Evolutionary conservation across 2,113 vertebrate genomes (phyloP).

Genomic region (Nyctereutes procyonoides): DNA sequence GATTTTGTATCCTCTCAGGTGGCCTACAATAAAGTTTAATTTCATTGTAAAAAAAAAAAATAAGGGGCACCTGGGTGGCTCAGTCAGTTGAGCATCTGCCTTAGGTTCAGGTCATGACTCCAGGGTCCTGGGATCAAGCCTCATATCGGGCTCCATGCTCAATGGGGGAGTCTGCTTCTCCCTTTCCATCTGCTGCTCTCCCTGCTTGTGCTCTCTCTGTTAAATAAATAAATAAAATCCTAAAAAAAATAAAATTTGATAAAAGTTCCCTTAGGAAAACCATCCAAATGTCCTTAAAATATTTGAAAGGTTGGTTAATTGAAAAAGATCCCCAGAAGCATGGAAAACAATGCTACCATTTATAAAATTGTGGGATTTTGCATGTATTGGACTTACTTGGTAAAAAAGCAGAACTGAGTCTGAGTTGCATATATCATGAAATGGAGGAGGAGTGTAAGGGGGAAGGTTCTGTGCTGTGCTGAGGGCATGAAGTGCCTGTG

Average conservation of each 20-base stretch:
- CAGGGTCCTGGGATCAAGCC: too few species aligned
- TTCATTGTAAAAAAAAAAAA: background rate
- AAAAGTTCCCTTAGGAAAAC: background rate
- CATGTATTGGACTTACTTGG: background rate
- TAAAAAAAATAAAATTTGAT: background rate
- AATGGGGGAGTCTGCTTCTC: too few species aligned
- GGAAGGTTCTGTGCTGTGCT: background rate
- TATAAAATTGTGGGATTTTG: background rate
- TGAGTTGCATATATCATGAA: background rate
- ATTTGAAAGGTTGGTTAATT: conserved; percentile 16
- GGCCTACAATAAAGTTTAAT: background rate
- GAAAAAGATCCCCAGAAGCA: background rate
- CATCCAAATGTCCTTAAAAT: background rate
- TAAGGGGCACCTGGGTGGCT: too few species aligned
- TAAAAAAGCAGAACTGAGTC: background rate
- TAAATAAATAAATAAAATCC: too few species aligned
- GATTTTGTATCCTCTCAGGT: background rate
- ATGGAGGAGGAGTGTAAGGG: background rate
- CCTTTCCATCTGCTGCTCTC: too few species aligned
- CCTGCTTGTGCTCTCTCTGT: too few species aligned
- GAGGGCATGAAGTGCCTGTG: accelerated
- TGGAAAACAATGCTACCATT: background rate
- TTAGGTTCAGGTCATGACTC: too few species aligned
- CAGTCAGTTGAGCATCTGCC: too few species aligned
- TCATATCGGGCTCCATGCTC: too few species aligned